A percentile compares a stretch with the other conserved stretches of the same genome.
Conservation (phyloP, 2,888 invertebrate species). For the Erebia epiphron region DNA sequence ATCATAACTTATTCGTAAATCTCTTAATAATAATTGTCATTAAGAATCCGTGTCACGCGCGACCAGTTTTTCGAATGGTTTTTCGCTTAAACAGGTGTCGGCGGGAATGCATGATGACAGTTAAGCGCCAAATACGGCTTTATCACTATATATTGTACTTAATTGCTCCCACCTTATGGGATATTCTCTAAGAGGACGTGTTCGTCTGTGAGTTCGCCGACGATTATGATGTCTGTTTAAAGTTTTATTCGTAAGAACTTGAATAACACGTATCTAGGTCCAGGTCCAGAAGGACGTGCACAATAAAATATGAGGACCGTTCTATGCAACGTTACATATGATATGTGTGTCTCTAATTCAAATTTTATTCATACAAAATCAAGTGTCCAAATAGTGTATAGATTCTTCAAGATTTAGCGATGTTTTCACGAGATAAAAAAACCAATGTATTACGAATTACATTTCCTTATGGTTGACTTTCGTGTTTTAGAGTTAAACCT, state of each 20-base stretch:
- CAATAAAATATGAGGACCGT: too few species aligned
- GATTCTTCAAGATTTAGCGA: too few species aligned
- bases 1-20: constrained; percentile 13
- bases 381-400: too few species aligned
- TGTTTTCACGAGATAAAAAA: too few species aligned
- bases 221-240: not conserved
- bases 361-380: too few species aligned
- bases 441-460: too few species aligned
- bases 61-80: constrained; percentile 42
- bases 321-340: too few species aligned
- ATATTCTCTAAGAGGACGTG: not conserved
- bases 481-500: too few species aligned
- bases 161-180: constrained; percentile 50
- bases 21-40: constrained; percentile 37
- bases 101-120: constrained; percentile 50
- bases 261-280: not conserved
- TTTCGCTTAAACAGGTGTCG: constrained; percentile 52
- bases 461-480: too few species aligned
- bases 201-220: not conserved
- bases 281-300: not conserved
- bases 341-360: too few species aligned
- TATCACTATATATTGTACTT: constrained; percentile 54
- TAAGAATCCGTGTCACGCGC: constrained; percentile 39
- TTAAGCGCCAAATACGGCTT: constrained; percentile 51
- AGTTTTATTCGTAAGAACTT: not conserved